A percentile compares a stretch with the other conserved stretches of the same genome.
phyloP scores from a whole-genome alignment of 2,888 invertebrate species.

The Leptarthrus brevirostris region DNA sequence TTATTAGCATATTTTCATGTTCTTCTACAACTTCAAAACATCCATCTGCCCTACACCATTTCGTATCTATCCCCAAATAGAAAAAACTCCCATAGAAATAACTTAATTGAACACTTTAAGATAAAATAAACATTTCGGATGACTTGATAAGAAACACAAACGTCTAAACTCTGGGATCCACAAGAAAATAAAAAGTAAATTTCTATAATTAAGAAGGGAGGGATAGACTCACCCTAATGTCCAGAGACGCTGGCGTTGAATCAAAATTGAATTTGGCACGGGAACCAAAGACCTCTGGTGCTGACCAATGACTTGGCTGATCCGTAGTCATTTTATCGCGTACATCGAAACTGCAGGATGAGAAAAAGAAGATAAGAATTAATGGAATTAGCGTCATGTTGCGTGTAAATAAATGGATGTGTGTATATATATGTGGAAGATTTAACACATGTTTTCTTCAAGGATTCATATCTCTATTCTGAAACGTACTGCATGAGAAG shows the following conservation, averaged over 20 bases:
- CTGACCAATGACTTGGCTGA: slow-evolving; percentile 83
- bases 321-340: slow-evolving; percentile 83
- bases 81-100: too few relatives aligned
- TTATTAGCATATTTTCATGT: too few relatives aligned
- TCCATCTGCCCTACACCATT: too few relatives aligned
- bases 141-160: too few relatives aligned
- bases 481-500: not conserved
- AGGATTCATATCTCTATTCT: not conserved
- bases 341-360: slow-evolving; percentile 80
- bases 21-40: too few relatives aligned
- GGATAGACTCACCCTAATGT: slow-evolving; percentile 72
- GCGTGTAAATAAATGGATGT: not conserved
- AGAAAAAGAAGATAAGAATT: slow-evolving; percentile 19
- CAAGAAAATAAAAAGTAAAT: not conserved
- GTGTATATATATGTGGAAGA: not conserved
- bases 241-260: slow-evolving; percentile 83
- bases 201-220: not conserved
- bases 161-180: too few relatives aligned
- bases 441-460: not conserved
- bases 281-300: slow-evolving; percentile 85
- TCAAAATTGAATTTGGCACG: slow-evolving; percentile 86
- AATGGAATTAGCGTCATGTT: slow-evolving; percentile 9
- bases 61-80: too few relatives aligned
- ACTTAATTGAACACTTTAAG: too few relatives aligned
- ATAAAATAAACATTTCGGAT: too few relatives aligned